Conservation (phyloP, 2,797 vertebrate species). For the Bovichtus diacanthus region DNA sequence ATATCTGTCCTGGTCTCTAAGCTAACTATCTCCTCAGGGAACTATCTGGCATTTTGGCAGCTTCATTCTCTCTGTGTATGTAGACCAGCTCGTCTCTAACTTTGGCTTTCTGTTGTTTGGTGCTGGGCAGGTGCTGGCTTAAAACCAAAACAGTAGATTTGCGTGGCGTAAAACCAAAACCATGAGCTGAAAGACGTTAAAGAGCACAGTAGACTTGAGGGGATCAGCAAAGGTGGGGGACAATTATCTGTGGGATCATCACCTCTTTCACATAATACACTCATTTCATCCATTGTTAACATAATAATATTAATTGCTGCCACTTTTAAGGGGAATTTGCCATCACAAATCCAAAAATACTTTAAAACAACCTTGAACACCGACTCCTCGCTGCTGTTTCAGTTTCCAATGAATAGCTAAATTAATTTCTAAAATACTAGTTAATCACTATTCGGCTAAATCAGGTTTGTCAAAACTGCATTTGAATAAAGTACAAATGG, state of each 20-base stretch:
- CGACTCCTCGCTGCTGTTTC: background rate
- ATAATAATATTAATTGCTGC: background rate
- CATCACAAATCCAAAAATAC: background rate
- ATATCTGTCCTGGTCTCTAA: too few relatives aligned
- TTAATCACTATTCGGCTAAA: background rate
- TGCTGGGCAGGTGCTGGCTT: background rate
- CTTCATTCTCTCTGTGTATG: too few relatives aligned
- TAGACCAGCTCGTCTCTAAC: too few relatives aligned
- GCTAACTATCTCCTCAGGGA: too few relatives aligned
- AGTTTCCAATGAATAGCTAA: background rate
- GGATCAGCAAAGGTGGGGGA: background rate
- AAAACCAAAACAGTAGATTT: background rate
- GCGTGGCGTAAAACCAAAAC: background rate
- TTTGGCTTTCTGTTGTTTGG: too few relatives aligned
- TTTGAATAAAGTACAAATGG: slow-evolving; percentile 26
- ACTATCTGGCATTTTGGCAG: too few relatives aligned
- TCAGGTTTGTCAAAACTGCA: slow-evolving; percentile 24
- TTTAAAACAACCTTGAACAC: background rate
- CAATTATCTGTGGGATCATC: background rate
- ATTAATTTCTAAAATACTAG: slow-evolving; percentile 1
- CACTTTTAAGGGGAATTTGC: background rate
- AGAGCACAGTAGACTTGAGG: too few relatives aligned
- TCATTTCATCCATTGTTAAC: background rate
- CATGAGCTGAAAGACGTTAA: background rate
- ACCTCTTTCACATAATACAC: background rate